Evolutionary conservation across 2,888 invertebrate species (phyloP).

Genomic region (Alloscopus bannaensis): DNA sequence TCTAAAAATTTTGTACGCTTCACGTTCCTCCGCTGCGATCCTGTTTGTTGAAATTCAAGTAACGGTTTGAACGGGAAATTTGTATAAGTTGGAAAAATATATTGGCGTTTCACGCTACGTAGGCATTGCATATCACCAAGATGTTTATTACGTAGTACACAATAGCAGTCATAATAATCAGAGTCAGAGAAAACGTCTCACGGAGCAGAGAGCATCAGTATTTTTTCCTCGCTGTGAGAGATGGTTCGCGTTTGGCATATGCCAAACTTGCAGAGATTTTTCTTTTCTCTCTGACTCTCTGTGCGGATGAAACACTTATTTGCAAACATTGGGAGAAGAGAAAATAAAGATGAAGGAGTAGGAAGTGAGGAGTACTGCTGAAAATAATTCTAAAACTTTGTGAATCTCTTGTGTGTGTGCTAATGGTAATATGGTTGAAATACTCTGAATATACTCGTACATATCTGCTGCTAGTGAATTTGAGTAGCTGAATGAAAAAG

Average conservation of each 20-base stretch:
- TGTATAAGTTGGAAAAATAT: too few relatives aligned
- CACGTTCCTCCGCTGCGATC: too few relatives aligned
- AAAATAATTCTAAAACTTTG: too few relatives aligned
- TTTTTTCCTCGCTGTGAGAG: constrained; percentile 18
- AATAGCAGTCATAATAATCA: constrained; percentile 18
- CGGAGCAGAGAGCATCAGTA: too few relatives aligned
- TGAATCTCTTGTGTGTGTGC: not conserved
- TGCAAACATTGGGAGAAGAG: constrained; percentile 1
- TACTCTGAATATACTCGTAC: not conserved
- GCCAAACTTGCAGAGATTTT: not conserved
- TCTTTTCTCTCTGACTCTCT: too few relatives aligned
- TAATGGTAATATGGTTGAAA: too few relatives aligned
- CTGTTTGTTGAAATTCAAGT: too few relatives aligned
- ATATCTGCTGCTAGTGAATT: constrained; percentile 14
- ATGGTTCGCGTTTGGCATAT: constrained; percentile 48
- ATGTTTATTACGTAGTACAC: too few relatives aligned
- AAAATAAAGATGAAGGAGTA: not conserved
- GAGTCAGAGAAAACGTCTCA: not conserved
- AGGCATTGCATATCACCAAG: too few relatives aligned
- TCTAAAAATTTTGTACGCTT: too few relatives aligned
- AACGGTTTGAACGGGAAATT: too few relatives aligned
- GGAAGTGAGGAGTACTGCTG: not conserved
- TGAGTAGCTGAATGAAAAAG: constrained; percentile 27
- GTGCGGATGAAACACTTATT: not conserved
- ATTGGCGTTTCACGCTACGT: not conserved